These are phyloP conservation scores for Parus major DNA, from an alignment of 2,113 vertebrate species.

Conservation along the genomic window DNA sequence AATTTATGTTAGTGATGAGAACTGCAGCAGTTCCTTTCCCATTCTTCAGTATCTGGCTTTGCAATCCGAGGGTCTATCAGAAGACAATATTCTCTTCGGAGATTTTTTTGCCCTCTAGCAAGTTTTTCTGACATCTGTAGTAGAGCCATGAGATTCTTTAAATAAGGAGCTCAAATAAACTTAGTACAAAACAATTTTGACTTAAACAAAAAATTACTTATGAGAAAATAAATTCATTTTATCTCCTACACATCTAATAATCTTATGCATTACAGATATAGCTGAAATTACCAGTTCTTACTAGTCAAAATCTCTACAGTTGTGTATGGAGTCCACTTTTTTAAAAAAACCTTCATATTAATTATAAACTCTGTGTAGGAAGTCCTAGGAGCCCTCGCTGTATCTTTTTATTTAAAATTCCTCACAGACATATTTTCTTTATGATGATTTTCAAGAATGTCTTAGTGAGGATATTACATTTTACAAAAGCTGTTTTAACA, in stretches of 20 bases:
- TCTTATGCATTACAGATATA: neutral
- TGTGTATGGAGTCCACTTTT: neutral
- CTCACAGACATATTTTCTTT: neutral
- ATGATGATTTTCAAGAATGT: neutral
- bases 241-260: neutral
- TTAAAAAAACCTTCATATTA: neutral
- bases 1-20: neutral
- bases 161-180: neutral
- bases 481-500: neutral
- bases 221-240: neutral
- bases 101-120: slow-evolving; percentile 26
- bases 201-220: neutral
- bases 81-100: neutral
- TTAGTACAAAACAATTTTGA: neutral
- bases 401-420: slow-evolving; percentile 1
- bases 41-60: neutral
- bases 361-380: neutral
- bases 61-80: neutral
- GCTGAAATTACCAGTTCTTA: neutral
- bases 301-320: neutral
- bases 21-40: neutral
- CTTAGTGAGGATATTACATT: neutral
- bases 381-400: neutral
- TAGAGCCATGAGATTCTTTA: slow-evolving; percentile 39
- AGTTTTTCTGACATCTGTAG: slow-evolving; percentile 36